Evolutionary conservation across 2,888 invertebrate genomes (phyloP).

Genomic region (Philhelius pedissequus): DNA sequence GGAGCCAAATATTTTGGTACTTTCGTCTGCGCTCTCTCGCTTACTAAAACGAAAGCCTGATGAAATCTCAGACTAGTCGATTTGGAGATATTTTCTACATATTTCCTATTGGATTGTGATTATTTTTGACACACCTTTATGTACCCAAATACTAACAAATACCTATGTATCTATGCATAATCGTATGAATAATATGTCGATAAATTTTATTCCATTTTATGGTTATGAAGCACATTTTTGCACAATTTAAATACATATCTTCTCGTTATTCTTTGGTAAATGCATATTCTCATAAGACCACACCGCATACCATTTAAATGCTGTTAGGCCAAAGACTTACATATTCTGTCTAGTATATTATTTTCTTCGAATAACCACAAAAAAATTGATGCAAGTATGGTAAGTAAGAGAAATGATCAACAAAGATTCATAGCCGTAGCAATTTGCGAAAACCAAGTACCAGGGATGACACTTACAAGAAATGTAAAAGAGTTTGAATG

Average conservation of each 20-base stretch:
- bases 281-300: slow-evolving; percentile 42
- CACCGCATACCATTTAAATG: slow-evolving; percentile 45
- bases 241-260: neutral
- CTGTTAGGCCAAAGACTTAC: slow-evolving; percentile 22
- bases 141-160: no score
- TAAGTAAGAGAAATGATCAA: slow-evolving; percentile 34
- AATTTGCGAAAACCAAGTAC: neutral
- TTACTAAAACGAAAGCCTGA: no score
- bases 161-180: neutral
- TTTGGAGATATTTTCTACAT: no score
- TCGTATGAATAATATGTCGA: neutral
- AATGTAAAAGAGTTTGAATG: neutral
- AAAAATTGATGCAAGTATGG: slow-evolving; percentile 7
- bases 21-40: no score
- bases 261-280: slow-evolving; percentile 22
- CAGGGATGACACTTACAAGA: neutral
- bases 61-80: no score
- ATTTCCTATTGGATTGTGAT: no score
- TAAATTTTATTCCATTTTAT: neutral
- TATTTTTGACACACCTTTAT: no score
- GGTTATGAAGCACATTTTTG: slow-evolving; percentile 18
- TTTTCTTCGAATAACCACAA: slow-evolving; percentile 50
- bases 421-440: slow-evolving; percentile 23
- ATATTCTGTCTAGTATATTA: slow-evolving; percentile 22
- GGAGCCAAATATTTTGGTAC: no score